Percentiles rank a stretch among this genome's conserved stretches.
Conservation (phyloP, 1,140 invertebrate genomes). For the Tetragonula clypearis region DNA sequence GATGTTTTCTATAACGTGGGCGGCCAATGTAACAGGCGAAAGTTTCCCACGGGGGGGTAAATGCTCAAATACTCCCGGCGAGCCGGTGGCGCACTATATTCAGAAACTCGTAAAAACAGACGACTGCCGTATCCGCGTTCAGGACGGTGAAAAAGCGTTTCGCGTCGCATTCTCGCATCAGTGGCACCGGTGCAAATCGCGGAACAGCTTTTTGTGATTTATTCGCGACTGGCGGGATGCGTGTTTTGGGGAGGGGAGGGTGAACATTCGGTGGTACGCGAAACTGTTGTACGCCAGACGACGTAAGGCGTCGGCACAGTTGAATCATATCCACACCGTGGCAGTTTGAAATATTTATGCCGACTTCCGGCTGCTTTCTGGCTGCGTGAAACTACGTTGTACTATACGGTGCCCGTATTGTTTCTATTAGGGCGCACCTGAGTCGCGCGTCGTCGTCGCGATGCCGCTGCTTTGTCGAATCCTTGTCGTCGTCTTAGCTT, state of each 20-base stretch:
- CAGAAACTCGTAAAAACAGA: not conserved
- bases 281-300: slow-evolving; percentile 1
- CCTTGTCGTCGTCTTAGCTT: slow-evolving; percentile 2
- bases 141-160: not conserved
- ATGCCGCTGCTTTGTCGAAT: slow-evolving; percentile 45
- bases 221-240: slow-evolving; percentile 3
- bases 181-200: slow-evolving; percentile 5
- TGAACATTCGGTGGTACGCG: not conserved
- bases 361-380: slow-evolving; percentile 26
- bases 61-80: too few relatives aligned
- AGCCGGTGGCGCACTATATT: not conserved
- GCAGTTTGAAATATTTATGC: slow-evolving; percentile 49
- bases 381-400: slow-evolving; percentile 18
- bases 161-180: not conserved
- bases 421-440: slow-evolving; percentile 41
- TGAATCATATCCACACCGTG: slow-evolving; percentile 34
- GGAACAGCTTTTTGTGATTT: slow-evolving; percentile 16
- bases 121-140: not conserved
- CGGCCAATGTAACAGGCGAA: too few relatives aligned
- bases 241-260: slow-evolving; percentile 4
- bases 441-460: not conserved
- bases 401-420: slow-evolving; percentile 19
- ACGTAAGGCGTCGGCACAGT: slow-evolving; percentile 6
- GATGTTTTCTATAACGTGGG: too few relatives aligned
- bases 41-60: too few relatives aligned